Percentiles rank a stretch among this genome's conserved stretches.
phyloP scores from a whole-genome alignment of 2,888 invertebrate species.

The Pecten maximus region DNA sequence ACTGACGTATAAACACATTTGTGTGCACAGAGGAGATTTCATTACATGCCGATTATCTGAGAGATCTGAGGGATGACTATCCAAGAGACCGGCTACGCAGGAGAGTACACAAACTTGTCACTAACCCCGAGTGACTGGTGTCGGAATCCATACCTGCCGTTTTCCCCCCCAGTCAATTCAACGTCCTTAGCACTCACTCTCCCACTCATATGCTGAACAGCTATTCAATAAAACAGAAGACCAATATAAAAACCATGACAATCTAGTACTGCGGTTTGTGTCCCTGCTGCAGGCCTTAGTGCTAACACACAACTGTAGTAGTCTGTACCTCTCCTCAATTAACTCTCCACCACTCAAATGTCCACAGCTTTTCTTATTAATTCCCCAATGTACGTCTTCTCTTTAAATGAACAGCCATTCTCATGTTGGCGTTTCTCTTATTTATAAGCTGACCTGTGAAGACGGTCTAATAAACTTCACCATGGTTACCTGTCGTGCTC shows the following conservation, averaged over 20 bases:
- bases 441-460: not conserved
- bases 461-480: not conserved
- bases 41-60: not conserved
- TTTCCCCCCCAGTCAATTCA: not conserved
- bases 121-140: conserved; percentile 8
- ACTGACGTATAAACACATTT: not conserved
- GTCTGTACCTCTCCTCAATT: not conserved
- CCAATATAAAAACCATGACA: conserved; percentile 5
- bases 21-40: conserved; percentile 3
- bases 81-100: not conserved
- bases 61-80: not conserved
- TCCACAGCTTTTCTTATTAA: conserved; percentile 9
- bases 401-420: conserved; percentile 2
- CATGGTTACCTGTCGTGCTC: not conserved
- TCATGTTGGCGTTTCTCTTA: not conserved
- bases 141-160: conserved; percentile 21
- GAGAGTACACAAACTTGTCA: conserved; percentile 18
- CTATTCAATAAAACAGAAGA: conserved; percentile 16
- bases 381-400: not conserved
- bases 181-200: not conserved
- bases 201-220: not conserved
- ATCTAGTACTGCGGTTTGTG: not conserved
- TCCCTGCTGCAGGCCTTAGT: not conserved
- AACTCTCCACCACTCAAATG: not conserved
- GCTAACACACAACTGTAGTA: not conserved